Conservation (phyloP, 2,797 vertebrate species). For the Cephalopachus bancanus region DNA sequence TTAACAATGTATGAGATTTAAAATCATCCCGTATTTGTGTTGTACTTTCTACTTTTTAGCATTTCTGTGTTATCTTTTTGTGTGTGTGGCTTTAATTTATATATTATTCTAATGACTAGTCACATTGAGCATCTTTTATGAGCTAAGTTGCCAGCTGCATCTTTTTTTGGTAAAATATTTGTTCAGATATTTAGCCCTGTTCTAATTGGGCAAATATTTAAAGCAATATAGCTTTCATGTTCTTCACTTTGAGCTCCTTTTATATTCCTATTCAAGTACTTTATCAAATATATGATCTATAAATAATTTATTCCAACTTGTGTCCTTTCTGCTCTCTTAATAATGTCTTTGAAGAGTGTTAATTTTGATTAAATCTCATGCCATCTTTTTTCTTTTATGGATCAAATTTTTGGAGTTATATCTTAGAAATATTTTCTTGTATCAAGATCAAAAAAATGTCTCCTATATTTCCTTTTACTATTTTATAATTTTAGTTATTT, state of each 20-base stretch:
- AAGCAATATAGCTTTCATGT: background rate
- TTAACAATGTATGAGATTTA: background rate
- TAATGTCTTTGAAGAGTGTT: background rate
- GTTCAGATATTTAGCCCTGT: background rate
- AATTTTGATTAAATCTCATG: background rate
- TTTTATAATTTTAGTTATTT: background rate
- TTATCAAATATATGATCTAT: background rate
- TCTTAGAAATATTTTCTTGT: background rate
- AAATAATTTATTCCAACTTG: background rate
- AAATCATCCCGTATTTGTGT: too few species aligned
- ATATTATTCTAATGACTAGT: background rate
- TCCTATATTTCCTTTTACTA: background rate
- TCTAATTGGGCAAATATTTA: background rate
- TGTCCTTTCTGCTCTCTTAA: background rate
- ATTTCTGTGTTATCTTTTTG: background rate
- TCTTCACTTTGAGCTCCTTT: background rate
- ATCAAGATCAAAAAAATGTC: background rate
- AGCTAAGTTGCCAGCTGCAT: background rate
- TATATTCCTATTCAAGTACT: background rate
- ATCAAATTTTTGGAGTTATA: background rate
- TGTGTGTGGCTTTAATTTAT: background rate
- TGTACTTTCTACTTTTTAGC: background rate
- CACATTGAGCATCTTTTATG: background rate
- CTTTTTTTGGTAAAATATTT: background rate
- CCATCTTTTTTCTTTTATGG: background rate